Evolutionary conservation across 1,140 invertebrate genomes (phyloP).

Genomic region (Drosophila neocordata): DNA sequence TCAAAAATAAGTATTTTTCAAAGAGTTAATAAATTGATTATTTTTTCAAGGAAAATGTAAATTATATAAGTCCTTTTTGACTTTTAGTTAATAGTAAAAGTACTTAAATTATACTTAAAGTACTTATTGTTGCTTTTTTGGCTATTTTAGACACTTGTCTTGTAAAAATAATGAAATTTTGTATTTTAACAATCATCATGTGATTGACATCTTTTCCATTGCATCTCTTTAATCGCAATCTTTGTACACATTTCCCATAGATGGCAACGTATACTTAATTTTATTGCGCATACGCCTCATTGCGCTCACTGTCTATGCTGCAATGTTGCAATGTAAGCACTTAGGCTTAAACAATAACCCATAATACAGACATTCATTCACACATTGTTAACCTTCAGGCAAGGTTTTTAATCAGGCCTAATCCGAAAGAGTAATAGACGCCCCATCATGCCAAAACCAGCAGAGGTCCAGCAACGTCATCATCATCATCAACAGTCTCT

Average conservation of each 20-base stretch:
- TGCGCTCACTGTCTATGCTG: conserved; percentile 13
- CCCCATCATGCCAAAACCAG: not conserved
- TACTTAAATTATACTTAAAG: too few species aligned
- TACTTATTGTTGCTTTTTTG: too few species aligned
- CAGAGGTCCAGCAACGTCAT: conserved; percentile 30
- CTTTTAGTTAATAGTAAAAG: too few species aligned
- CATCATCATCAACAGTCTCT: conserved; percentile 29
- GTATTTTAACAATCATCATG: not conserved
- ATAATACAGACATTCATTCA: conserved; percentile 46
- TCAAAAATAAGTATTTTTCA: too few species aligned
- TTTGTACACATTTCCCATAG: conserved; percentile 36
- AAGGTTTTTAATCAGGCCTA: conserved; percentile 42
- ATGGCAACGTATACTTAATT: conserved; percentile 30
- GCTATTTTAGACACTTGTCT: not conserved
- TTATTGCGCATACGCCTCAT: conserved; percentile 49
- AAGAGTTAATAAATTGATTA: too few species aligned
- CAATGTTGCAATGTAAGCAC: conserved; percentile 41
- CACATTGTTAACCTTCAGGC: conserved; percentile 51
- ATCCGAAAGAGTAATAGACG: conserved; percentile 23
- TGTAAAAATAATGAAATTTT: not conserved
- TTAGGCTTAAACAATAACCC: conserved; percentile 43
- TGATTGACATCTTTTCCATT: conserved; percentile 8
- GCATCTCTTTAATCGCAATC: not conserved
- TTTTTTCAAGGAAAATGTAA: too few species aligned
- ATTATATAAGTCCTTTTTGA: too few species aligned